Conservation (phyloP, 2,113 vertebrate genomes). For the Lepus americanus region DNA sequence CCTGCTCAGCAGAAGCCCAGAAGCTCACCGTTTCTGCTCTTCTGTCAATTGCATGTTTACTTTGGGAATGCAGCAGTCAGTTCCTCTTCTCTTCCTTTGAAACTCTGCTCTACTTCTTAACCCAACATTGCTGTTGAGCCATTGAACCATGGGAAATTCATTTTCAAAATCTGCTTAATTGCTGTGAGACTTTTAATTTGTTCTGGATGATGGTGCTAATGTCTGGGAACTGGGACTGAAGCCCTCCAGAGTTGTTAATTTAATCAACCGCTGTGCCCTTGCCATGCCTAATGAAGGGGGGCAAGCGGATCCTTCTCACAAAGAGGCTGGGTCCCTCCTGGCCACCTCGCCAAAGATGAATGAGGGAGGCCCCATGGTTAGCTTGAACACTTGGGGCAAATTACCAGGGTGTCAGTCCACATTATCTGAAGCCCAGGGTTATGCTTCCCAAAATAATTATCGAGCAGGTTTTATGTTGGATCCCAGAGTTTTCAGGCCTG, state of each 20-base stretch:
- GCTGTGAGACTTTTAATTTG: constrained; percentile 85
- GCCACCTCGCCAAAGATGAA: constrained; percentile 78
- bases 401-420: constrained; percentile 71
- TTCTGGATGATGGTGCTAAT: constrained; percentile 84
- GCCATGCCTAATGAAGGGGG: constrained; percentile 76
- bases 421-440: constrained; percentile 59
- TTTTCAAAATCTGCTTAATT: constrained; percentile 85
- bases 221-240: constrained; percentile 82
- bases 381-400: constrained; percentile 75
- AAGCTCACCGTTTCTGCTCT: constrained; percentile 24
- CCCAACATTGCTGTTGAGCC: constrained; percentile 72
- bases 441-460: constrained; percentile 56
- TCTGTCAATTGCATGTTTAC: constrained; percentile 35
- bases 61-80: constrained; percentile 63
- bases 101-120: constrained; percentile 57
- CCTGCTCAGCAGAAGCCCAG: constrained; percentile 16
- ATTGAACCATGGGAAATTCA: constrained; percentile 84
- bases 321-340: constrained; percentile 72
- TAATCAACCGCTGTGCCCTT: constrained; percentile 79
- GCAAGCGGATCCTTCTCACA: constrained; percentile 68
- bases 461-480: constrained; percentile 39
- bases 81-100: constrained; percentile 56
- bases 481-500: constrained; percentile 1
- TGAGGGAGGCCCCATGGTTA: constrained; percentile 74
- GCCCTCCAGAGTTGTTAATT: constrained; percentile 83